Evolutionary conservation across 2,888 invertebrate genomes (phyloP), one percentile per base, ranked within the genome.

Genomic region (Neocrepidodera transversa): DNA sequence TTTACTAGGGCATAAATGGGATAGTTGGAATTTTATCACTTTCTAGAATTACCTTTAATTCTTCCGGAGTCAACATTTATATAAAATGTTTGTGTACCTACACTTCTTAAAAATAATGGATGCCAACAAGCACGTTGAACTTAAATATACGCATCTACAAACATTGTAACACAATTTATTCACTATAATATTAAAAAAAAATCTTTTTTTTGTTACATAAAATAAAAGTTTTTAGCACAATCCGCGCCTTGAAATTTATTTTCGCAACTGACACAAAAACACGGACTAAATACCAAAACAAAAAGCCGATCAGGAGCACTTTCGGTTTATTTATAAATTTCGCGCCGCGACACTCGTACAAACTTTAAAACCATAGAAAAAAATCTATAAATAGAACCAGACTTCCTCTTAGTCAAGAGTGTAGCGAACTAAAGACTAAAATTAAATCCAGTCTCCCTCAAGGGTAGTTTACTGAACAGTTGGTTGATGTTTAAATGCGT

Each of bases 51-150:
- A 82, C 82, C 82, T 82, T 79, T 35, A 79, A 67, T 71, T 82
- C 82, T 71, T 81, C 80, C 56, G 80, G 80, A 56, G 82, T 80
- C 71, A 82, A 82, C 82, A 82, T 56, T 52, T 56, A 45, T 16
- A 13, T 6, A 13, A 13, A 32, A 32, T 52, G 18, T 38, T 11
- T n/a, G n/a, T n/a, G n/a, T n/a, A n/a, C n/a, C n/a, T n/a, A n/a
- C n/a, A n/a, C n/a, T n/a, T n/a, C n/a, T n/a, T n/a, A n/a, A n/a
- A n/a, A n/a, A n/a, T n/a, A n/a, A n/a, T n/a, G n/a, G n/a, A n/a
- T 23, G 3, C 7, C 23, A 23, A 23, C 23, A 23, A 23, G 23
- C 7, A 23, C 7, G 3, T 23, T 23, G 23, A 23, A 23, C 3
- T 5, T 5, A 3, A 23, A 23, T 7, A 5, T 5, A 5, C 3